Percentiles rank a stretch among this genome's conserved stretches.
phyloP scores from a whole-genome alignment of 1,140 invertebrate genomes.

The Amyelois transitella region DNA sequence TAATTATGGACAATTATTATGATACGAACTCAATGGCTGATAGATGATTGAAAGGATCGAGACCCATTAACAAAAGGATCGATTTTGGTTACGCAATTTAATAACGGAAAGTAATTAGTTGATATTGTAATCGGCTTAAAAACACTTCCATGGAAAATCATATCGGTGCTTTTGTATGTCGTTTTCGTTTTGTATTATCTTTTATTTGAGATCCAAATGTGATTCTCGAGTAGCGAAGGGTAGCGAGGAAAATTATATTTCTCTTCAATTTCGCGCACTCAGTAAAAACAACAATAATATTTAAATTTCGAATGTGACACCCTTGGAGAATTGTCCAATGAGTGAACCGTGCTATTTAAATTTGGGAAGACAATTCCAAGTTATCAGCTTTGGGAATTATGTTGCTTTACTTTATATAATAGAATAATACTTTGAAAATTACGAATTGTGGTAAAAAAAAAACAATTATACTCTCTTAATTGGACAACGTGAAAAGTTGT shows the following conservation, averaged over 20 bases:
- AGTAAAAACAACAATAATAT: conserved; percentile 68
- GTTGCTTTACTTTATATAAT: too few relatives aligned
- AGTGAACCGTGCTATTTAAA: conserved; percentile 16
- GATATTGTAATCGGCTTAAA: conserved; percentile 48
- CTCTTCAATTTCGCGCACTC: conserved; percentile 67
- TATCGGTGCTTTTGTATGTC: conserved; percentile 15
- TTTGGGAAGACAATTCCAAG: conserved; percentile 5
- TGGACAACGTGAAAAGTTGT: conserved; percentile 15
- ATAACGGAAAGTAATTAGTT: conserved; percentile 64
- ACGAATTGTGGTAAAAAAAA: conserved; percentile 4
- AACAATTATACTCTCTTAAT: conserved; percentile 10
- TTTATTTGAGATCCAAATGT: conserved; percentile 33
- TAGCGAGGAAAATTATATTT: conserved; percentile 60
- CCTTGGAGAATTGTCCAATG: conserved; percentile 32
- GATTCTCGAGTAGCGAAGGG: conserved; percentile 41
- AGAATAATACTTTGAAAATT: background rate
- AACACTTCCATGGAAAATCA: background rate
- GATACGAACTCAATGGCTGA: conserved; percentile 68
- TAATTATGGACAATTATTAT: conserved; percentile 75
- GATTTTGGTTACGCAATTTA: conserved; percentile 69
- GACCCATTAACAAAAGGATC: conserved; percentile 72
- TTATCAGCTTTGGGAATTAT: background rate
- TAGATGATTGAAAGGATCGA: conserved; percentile 73
- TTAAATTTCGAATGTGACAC: conserved; percentile 56
- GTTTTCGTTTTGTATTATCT: conserved; percentile 23